Evolutionary conservation across 2,113 vertebrate genomes (phyloP), one percentile per base, ranked within the genome.

Genomic region (Uropsilus gracilis): DNA sequence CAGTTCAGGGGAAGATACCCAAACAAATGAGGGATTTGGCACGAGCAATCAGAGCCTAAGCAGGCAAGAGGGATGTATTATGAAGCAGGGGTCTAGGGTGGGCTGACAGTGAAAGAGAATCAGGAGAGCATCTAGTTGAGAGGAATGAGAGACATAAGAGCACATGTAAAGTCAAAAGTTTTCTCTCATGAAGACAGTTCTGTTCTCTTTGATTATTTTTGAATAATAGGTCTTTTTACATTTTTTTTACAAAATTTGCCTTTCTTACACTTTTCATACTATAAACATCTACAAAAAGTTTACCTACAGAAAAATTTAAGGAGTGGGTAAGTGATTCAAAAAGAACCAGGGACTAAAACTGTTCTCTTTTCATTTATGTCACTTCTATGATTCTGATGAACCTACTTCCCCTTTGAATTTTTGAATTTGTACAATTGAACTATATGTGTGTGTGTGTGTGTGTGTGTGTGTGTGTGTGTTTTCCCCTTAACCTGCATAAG

Each of bases 251-350:
- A 64, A 77, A 90, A 39, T n/a, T 3, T 12, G 0, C 61, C 72
- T 57, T 44, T 53, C 28, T 89, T 28, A 37, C 1, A 2, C 72
- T 30, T 32, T 44, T 89, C 55, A 17, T 39, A 8, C n/a, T 26
- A 78, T 0, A 83, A 48, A 30, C 0, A 89, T 92, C 14, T 28
- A 63, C 12, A 44, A 37, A 37, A 85, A 8, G 7, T 46, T 93
- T 81, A 63, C 13, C 64, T 78, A 76, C 8, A 39, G 48, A 90
- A 81, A 48, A 93, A 17, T n/a, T 66, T 86, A 24, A 63, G 22
- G 12, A n/a, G 50, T 87, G n/a, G 2, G 10, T 64, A 59, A 46
- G 18, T 34, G n/a, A 92, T 89, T 94, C 42, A 44, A 46, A 24
- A 50, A 53, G n/a, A n/a, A n/a, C n/a, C n/a, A n/a, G 30, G 11